Evolutionary conservation across 1,140 invertebrate genomes (phyloP), one percentile per base, ranked within the genome.

Genomic region (Diuraphis noxia): DNA sequence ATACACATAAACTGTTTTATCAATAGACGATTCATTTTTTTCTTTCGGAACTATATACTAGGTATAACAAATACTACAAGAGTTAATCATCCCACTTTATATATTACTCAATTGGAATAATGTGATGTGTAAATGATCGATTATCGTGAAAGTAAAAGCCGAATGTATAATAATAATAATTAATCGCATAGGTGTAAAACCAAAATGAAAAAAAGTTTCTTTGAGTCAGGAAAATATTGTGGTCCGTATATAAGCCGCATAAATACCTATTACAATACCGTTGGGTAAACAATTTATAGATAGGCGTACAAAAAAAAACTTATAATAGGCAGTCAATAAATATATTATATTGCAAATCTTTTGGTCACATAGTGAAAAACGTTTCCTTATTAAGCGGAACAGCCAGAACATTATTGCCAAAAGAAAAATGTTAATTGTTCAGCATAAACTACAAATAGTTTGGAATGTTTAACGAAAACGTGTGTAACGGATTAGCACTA

Each of bases 111-210:
- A 19, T 63, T 19, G 13, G 40, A 38, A 88, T 36, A 40, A 63
- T 30, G 7, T n/a, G 52, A 49, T 40, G 77, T 82, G 43, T 90
- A 91, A 91, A 82, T 49, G 43, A 91, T 81, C 89, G 77, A 91
- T 82, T 91, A 91, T 79, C 13, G 77, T 82, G 89, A 91, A 91
- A 91, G 46, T 91, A 91, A 91, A 52, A 91, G 0, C 25, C 77
- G 19, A 82, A 79, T 49, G 1, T 46, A 38, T 30, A 43, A 36
- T 81, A 77, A 19, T 79, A 77, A 25, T 63, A 19, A 40, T n/a
- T 49, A 52, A 40, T 13, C 4, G 7, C 56, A 34, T 79, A 79
- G 41, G 63, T 41, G 52, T 88, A 41, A 43, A 23, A 79, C 30
- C 6, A 72, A n/a, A 63, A 63, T 21, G 8, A 88, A 63, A 36